Conservation (phyloP, 1,140 invertebrate species). For the Babylonia areolata region DNA sequence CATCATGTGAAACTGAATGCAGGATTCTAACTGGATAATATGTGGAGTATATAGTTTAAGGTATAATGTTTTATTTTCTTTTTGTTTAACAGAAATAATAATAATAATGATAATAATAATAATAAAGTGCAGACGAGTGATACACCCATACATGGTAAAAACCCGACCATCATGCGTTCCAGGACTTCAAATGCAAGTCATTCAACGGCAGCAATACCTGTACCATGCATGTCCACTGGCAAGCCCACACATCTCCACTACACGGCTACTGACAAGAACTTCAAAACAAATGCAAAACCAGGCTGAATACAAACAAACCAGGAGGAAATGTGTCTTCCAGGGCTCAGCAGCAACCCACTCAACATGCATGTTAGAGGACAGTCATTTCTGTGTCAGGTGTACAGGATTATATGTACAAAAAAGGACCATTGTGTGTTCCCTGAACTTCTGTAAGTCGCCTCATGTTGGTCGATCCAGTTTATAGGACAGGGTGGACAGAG, state of each 20-base stretch:
- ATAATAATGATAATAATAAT: too few species aligned
- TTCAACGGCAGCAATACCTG: slow-evolving; percentile 24
- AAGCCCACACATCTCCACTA: slow-evolving; percentile 25
- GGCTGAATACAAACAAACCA: background rate
- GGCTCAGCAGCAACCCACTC: slow-evolving; percentile 1
- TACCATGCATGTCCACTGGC: slow-evolving; percentile 39
- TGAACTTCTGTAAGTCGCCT: too few species aligned
- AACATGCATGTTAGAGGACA: background rate
- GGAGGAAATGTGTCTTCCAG: background rate
- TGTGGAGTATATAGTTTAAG: slow-evolving; percentile 18
- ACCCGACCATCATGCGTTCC: slow-evolving; percentile 41
- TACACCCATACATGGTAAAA: slow-evolving; percentile 38
- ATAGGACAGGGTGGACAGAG: too few species aligned
- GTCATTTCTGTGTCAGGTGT: background rate
- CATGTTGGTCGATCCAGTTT: too few species aligned
- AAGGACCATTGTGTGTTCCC: too few species aligned
- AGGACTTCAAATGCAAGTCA: slow-evolving; percentile 40
- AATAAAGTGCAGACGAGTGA: slow-evolving; percentile 36
- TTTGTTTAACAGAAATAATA: slow-evolving; percentile 21
- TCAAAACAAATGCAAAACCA: background rate
- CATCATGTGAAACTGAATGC: slow-evolving; percentile 16
- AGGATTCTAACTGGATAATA: background rate
- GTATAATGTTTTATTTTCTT: slow-evolving; percentile 25
- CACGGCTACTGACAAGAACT: background rate
- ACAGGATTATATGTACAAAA: background rate